Evolutionary conservation across 2,888 invertebrate species (phyloP).

Genomic region (Drosophila atripex): DNA sequence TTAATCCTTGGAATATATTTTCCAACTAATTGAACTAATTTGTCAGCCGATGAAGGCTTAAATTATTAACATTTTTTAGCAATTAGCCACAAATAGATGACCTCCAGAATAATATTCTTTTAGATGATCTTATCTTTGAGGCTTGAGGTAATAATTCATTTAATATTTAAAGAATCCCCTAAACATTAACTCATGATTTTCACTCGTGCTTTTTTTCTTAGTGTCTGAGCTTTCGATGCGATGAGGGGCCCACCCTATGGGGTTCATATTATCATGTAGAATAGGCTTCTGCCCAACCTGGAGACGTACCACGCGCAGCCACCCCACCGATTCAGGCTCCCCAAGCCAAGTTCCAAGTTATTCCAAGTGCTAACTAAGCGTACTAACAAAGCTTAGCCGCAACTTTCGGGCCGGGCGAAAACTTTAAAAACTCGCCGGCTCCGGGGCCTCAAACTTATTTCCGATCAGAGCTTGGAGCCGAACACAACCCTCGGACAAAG

Average conservation of each 20-base stretch:
- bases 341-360: conserved; percentile 49
- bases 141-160: neutral
- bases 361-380: conserved; percentile 69
- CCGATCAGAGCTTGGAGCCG: conserved; percentile 65
- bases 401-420: conserved; percentile 39
- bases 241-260: conserved; percentile 9
- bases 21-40: conserved; percentile 22
- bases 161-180: neutral
- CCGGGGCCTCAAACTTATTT: conserved; percentile 60
- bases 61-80: conserved; percentile 8
- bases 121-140: neutral
- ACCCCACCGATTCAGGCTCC: conserved; percentile 62
- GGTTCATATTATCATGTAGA: conserved; percentile 2
- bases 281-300: conserved; percentile 18
- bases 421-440: conserved; percentile 66
- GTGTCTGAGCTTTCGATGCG: conserved; percentile 4
- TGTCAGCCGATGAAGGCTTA: conserved; percentile 3
- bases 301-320: conserved; percentile 40
- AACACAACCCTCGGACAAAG: conserved; percentile 47
- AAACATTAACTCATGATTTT: neutral
- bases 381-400: conserved; percentile 56
- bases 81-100: too few relatives aligned
- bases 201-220: conserved; percentile 1
- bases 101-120: too few relatives aligned
- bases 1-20: conserved; percentile 36